These are phyloP conservation scores for Sthenelais limicola DNA, from an alignment of 2,888 invertebrate genomes.

Conservation along the genomic window DNA sequence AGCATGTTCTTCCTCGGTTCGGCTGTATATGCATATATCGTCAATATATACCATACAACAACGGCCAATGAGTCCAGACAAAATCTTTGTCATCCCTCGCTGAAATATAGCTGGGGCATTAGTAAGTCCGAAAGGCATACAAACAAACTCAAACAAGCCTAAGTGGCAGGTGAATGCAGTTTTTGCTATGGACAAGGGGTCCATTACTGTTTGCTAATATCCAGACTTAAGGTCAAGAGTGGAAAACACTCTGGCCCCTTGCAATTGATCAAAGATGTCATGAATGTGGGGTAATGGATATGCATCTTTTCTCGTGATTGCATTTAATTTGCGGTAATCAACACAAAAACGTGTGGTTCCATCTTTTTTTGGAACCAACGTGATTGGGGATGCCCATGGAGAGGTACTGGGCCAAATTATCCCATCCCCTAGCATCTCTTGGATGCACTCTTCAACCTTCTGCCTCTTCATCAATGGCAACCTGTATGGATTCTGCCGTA, in stretches of 20 bases:
- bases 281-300: slow-evolving; percentile 46
- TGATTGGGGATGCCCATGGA: background rate
- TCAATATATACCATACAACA: slow-evolving; percentile 43
- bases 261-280: slow-evolving; percentile 47
- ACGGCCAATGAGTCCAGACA: slow-evolving; percentile 14
- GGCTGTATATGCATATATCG: slow-evolving; percentile 42
- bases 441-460: background rate
- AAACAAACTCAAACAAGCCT: slow-evolving; percentile 43
- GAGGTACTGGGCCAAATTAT: background rate
- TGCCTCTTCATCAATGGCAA: background rate
- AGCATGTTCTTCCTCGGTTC: slow-evolving; percentile 37
- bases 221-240: slow-evolving; percentile 44
- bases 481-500: background rate
- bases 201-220: slow-evolving; percentile 45
- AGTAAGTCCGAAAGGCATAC: slow-evolving; percentile 45
- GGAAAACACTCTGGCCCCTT: slow-evolving; percentile 37
- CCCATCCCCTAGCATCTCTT: background rate
- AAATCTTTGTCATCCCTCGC: slow-evolving; percentile 35
- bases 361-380: background rate
- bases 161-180: slow-evolving; percentile 43
- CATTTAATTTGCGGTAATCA: slow-evolving; percentile 44
- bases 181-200: slow-evolving; percentile 33
- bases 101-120: slow-evolving; percentile 47
- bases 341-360: slow-evolving; percentile 44
- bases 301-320: slow-evolving; percentile 27